Percentiles rank a stretch among this genome's conserved stretches.
phyloP scores from a whole-genome alignment of 2,797 vertebrate genomes.

The Brotula barbata region DNA sequence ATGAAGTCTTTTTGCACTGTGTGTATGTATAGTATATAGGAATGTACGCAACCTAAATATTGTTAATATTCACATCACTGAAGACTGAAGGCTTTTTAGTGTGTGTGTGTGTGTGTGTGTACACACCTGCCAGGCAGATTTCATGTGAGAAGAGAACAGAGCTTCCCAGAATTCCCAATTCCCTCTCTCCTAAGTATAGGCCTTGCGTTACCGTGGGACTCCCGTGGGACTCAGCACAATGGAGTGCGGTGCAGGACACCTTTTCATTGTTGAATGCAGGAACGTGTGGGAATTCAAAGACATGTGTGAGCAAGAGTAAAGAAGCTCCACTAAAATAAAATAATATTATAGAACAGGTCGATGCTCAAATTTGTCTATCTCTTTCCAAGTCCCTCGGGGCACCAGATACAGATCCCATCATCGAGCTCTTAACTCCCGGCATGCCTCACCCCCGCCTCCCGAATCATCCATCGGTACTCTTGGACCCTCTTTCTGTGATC shows the following conservation, averaged over 20 bases:
- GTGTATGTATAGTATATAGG: constrained; percentile 6
- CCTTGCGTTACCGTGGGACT: too few species aligned
- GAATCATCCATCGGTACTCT: constrained; percentile 6
- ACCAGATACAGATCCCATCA: too few species aligned
- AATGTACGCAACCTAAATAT: constrained; percentile 1
- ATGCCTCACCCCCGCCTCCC: constrained; percentile 13
- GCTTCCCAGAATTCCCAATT: constrained; percentile 13
- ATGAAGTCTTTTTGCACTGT: constrained; percentile 16
- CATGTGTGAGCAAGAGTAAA: too few species aligned
- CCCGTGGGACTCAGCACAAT: too few species aligned
- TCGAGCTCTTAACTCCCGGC: background rate
- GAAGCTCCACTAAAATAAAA: too few species aligned
- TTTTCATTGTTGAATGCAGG: too few species aligned
- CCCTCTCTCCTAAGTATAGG: too few species aligned
- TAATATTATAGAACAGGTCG: too few species aligned
- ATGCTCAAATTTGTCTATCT: too few species aligned
- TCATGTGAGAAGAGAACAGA: constrained; percentile 31
- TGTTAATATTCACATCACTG: constrained; percentile 8
- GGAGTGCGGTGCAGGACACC: too few species aligned
- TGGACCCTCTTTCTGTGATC: constrained; percentile 3
- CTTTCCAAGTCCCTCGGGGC: too few species aligned
- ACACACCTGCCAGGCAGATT: constrained; percentile 14
- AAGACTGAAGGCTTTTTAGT: constrained; percentile 2
- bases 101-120: constrained; percentile 2
- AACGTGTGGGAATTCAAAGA: too few species aligned